These are phyloP conservation scores for Cryptus armator DNA, from an alignment of 2,888 invertebrate species.

Conservation along the genomic window DNA sequence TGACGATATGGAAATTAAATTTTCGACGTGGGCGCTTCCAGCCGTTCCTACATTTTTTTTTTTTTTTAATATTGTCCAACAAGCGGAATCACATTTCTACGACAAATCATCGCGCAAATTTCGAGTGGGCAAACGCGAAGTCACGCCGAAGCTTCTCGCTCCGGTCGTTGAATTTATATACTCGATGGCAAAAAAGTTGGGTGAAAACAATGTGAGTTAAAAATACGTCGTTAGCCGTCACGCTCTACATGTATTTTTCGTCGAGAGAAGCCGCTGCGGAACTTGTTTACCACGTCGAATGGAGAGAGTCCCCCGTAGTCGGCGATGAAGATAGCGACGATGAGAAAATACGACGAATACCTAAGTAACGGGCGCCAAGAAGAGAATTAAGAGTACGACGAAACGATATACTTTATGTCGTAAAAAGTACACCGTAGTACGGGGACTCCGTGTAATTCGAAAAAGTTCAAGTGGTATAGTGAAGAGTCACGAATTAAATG, in stretches of 20 bases:
- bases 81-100: no score
- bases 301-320: neutral
- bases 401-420: neutral
- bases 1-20: neutral
- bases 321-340: constrained; percentile 12
- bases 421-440: neutral
- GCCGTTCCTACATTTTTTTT: no score
- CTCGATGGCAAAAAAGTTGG: constrained; percentile 3
- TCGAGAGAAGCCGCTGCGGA: constrained; percentile 9
- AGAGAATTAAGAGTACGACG: neutral
- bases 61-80: no score
- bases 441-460: neutral
- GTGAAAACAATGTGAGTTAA: constrained; percentile 23
- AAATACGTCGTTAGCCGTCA: constrained; percentile 36
- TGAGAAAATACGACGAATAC: constrained; percentile 18
- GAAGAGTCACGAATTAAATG: no score
- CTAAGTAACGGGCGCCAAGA: constrained; percentile 4
- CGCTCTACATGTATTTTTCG: constrained; percentile 27
- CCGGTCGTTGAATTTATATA: neutral
- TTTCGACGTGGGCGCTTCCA: neutral
- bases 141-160: neutral
- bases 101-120: neutral
- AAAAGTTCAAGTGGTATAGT: no score
- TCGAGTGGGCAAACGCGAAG: neutral
- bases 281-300: constrained; percentile 43